Percentiles rank a stretch among this genome's conserved stretches.
Evolutionary conservation across 2,888 invertebrate species (phyloP).

Genomic region (Mythimna loreyi): DNA sequence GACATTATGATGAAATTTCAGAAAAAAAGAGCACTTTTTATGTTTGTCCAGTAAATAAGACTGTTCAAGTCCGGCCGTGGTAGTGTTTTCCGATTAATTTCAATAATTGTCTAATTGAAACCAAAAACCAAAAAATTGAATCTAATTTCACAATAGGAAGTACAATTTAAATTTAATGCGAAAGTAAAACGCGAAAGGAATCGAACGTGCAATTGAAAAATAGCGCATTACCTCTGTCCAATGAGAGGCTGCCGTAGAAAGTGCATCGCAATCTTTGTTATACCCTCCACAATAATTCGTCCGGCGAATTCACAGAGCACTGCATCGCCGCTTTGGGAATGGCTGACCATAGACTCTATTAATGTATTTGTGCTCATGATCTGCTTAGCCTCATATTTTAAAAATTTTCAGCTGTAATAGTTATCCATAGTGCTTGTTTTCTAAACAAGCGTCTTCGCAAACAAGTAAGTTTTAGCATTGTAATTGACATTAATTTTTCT

Average conservation of each 20-base stretch:
- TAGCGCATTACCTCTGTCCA: slow-evolving; percentile 75
- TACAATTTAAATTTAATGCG: slow-evolving; percentile 29
- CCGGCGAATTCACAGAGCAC: slow-evolving; percentile 60
- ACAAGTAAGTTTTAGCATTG: too few species aligned
- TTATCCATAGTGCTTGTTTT: too few species aligned
- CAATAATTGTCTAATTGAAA: not conserved
- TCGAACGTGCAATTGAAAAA: slow-evolving; percentile 77
- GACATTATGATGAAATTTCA: too few species aligned
- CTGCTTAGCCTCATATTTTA: too few species aligned
- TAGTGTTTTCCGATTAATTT: not conserved
- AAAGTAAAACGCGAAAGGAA: slow-evolving; percentile 70
- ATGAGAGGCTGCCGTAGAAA: slow-evolving; percentile 74
- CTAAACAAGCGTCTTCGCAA: too few species aligned
- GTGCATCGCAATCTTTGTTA: slow-evolving; percentile 78
- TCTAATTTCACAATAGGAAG: slow-evolving; percentile 20
- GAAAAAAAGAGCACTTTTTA: too few species aligned
- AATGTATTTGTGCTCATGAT: too few species aligned
- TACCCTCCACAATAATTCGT: slow-evolving; percentile 78
- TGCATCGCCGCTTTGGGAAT: not conserved
- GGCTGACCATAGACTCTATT: not conserved
- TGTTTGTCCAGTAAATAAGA: too few species aligned
- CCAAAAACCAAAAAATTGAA: slow-evolving; percentile 12
- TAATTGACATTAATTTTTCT: too few species aligned
- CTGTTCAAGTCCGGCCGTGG: too few species aligned
- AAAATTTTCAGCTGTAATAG: too few species aligned